Evolutionary conservation across 2,797 vertebrate genomes (phyloP).

Genomic region (Urophycis tenuis): DNA sequence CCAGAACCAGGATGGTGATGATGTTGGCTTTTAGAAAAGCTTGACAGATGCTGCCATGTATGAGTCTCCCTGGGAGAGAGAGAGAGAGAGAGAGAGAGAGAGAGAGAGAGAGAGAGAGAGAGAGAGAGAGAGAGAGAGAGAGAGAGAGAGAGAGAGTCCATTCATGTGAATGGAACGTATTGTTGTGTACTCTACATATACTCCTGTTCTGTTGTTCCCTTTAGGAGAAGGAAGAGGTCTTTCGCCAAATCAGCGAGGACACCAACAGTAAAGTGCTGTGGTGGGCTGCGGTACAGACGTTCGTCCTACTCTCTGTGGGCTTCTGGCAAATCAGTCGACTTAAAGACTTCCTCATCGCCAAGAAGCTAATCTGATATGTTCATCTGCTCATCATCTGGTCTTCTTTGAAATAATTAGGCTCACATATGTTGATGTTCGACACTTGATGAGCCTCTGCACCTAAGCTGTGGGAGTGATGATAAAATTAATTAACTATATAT

Average conservation of each 20-base stretch:
- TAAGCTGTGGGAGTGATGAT: not conserved
- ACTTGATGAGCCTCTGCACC: not conserved
- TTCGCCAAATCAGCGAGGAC: constrained; percentile 81
- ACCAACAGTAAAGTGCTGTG: constrained; percentile 83
- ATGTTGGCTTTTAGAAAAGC: no score
- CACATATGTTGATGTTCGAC: not conserved
- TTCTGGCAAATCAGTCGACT: constrained; percentile 89
- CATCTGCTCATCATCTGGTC: no score
- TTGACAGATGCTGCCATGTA: no score
- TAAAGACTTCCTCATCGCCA: constrained; percentile 87
- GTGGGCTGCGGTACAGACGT: constrained; percentile 83
- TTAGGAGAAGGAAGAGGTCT: constrained; percentile 84
- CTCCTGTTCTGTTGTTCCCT: not conserved
- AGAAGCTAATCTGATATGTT: constrained; percentile 90
- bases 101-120: no score
- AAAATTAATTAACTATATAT: not conserved
- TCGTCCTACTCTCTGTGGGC: constrained; percentile 76
- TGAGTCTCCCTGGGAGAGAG: no score
- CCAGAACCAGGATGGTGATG: no score
- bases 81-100: no score
- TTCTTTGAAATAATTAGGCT: constrained; percentile 1
- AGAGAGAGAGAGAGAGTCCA: no score
- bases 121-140: no score
- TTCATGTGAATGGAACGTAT: not conserved
- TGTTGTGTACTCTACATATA: not conserved